Evolutionary conservation across 2,888 invertebrate genomes (phyloP).

Genomic region (Rhagonycha fulva): DNA sequence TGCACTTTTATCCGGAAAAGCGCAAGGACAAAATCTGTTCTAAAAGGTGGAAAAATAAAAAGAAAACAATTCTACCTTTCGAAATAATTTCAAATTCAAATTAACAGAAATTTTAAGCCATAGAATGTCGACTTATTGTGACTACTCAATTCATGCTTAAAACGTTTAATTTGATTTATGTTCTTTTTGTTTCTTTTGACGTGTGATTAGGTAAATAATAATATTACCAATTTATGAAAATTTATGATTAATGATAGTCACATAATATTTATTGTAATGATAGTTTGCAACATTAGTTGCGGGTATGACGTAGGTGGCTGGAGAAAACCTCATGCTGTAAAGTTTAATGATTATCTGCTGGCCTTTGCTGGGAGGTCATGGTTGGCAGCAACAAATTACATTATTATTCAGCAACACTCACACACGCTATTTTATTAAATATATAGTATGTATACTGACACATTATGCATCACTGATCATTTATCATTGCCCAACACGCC

Average conservation of each 20-base stretch:
- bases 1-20: neutral
- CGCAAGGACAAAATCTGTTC: neutral
- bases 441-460: constrained; percentile 46
- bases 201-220: constrained; percentile 15
- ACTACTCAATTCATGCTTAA: neutral
- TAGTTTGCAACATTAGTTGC: constrained; percentile 41
- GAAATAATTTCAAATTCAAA: neutral
- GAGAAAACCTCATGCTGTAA: constrained; percentile 47
- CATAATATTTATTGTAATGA: constrained; percentile 40
- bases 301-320: constrained; percentile 45
- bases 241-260: constrained; percentile 41
- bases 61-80: neutral
- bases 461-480: constrained; percentile 47
- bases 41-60: neutral
- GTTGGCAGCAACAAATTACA: constrained; percentile 51
- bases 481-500: constrained; percentile 48
- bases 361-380: constrained; percentile 47
- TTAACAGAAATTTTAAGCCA: neutral
- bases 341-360: constrained; percentile 48
- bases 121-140: neutral
- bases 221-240: constrained; percentile 36
- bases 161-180: neutral
- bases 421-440: constrained; percentile 47
- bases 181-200: neutral
- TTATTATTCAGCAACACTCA: constrained; percentile 50